A percentile compares a stretch with the other conserved stretches of the same genome.
These are phyloP conservation scores for Penaeus indicus DNA, from an alignment of 1,140 invertebrate genomes.

Conservation along the genomic window DNA sequence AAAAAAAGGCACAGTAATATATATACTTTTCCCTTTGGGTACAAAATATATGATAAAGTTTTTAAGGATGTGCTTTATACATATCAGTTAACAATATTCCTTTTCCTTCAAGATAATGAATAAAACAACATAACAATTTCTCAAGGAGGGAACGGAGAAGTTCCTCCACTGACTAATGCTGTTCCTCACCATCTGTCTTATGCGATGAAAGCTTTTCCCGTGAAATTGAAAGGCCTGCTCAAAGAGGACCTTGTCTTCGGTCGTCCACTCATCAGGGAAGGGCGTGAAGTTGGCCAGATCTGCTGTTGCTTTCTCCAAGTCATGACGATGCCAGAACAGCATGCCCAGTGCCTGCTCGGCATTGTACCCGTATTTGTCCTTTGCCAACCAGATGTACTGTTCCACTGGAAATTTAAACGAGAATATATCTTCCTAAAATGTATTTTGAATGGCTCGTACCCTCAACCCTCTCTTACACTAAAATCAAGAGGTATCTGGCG, in stretches of 20 bases:
- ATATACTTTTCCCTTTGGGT: too few species aligned
- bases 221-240: slow-evolving; percentile 98
- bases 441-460: neutral
- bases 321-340: slow-evolving; percentile 98
- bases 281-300: slow-evolving; percentile 97
- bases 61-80: too few species aligned
- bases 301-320: slow-evolving; percentile 89
- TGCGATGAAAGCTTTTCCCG: slow-evolving; percentile 97
- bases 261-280: slow-evolving; percentile 98
- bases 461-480: neutral
- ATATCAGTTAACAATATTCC: too few species aligned
- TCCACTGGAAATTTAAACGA: slow-evolving; percentile 80
- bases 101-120: neutral
- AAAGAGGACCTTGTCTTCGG: slow-evolving; percentile 97
- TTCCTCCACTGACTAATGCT: neutral
- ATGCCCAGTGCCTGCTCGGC: slow-evolving; percentile 97
- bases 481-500: neutral
- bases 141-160: neutral
- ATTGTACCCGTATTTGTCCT: slow-evolving; percentile 98
- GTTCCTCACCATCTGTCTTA: slow-evolving; percentile 83
- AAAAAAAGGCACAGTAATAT: neutral
- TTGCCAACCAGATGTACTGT: slow-evolving; percentile 93
- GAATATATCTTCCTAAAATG: neutral
- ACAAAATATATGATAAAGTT: too few species aligned
- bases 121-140: neutral